A percentile compares a stretch with the other conserved stretches of the same genome.
Conservation (phyloP, 2,797 vertebrate genomes). For the Manis pentadactyla region DNA sequence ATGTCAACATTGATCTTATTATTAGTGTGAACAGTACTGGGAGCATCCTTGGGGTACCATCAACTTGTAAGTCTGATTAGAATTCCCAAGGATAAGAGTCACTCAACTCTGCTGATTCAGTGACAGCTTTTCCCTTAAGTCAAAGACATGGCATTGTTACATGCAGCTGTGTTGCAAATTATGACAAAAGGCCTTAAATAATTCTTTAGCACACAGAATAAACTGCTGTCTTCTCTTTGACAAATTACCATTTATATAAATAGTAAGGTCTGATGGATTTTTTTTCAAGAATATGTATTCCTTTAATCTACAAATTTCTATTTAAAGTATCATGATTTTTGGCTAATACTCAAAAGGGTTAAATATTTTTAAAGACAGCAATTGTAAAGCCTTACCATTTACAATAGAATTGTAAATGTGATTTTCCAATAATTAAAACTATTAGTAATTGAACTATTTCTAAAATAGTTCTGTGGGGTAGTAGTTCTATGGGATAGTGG, state of each 20-base stretch:
- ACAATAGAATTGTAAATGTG: background rate
- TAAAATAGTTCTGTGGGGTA: background rate
- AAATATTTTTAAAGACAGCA: conserved; percentile 30
- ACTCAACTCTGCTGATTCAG: background rate
- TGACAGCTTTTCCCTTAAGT: background rate
- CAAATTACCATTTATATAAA: conserved; percentile 33
- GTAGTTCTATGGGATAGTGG: background rate
- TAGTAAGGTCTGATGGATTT: background rate
- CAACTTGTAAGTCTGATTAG: background rate
- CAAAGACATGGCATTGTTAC: background rate
- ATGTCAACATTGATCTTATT: background rate
- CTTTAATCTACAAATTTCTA: conserved; percentile 1
- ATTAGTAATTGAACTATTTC: background rate
- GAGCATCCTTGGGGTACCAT: background rate
- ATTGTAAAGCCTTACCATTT: background rate
- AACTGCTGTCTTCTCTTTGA: background rate
- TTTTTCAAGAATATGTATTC: background rate
- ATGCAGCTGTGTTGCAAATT: background rate
- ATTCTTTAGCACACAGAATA: conserved; percentile 20
- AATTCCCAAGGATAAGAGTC: background rate
- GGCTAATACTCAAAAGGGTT: background rate
- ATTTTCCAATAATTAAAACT: conserved; percentile 13
- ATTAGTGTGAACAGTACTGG: background rate
- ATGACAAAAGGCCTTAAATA: conserved; percentile 3
- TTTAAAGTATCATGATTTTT: background rate